Evolutionary conservation across 2,113 vertebrate species (phyloP).

Genomic region (Rattus rattus): DNA sequence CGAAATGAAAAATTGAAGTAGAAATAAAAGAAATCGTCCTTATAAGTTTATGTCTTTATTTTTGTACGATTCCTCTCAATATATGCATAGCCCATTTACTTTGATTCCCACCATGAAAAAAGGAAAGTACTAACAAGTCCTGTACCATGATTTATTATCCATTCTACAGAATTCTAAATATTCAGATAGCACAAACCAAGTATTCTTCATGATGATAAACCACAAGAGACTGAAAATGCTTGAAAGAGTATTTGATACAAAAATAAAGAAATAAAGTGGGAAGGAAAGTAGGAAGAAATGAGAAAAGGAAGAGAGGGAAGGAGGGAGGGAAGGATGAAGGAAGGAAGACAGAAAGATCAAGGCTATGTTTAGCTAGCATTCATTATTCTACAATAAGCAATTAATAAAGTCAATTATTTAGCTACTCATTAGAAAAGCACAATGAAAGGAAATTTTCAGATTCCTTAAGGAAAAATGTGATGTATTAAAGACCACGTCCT

Average conservation of each 20-base stretch:
- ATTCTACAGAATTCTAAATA: neutral
- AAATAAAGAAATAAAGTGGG: neutral
- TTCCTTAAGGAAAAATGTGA: slow-evolving; percentile 57
- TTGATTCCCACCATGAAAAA: neutral
- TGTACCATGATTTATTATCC: neutral
- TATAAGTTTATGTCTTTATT: neutral
- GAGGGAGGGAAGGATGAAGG: neutral
- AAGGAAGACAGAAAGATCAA: neutral
- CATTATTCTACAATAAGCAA: slow-evolving; percentile 27
- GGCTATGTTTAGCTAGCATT: slow-evolving; percentile 70
- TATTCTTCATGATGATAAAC: neutral
- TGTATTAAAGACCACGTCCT: slow-evolving; percentile 29
- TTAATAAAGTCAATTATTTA: slow-evolving; percentile 76
- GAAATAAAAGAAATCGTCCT: neutral
- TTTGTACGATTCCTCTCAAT: neutral
- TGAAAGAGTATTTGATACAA: neutral
- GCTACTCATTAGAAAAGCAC: slow-evolving; percentile 57
- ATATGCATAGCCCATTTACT: neutral
- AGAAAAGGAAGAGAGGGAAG: too few species aligned
- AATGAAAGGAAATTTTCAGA: slow-evolving; percentile 71
- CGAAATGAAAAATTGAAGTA: slow-evolving; percentile 30
- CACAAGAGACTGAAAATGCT: neutral
- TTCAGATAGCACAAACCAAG: neutral
- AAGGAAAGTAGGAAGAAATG: neutral
- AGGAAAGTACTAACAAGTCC: neutral